A percentile compares a stretch with the other conserved stretches of the same genome.
Conservation (phyloP, 2,113 vertebrate genomes). For the Marmota monax region DNA sequence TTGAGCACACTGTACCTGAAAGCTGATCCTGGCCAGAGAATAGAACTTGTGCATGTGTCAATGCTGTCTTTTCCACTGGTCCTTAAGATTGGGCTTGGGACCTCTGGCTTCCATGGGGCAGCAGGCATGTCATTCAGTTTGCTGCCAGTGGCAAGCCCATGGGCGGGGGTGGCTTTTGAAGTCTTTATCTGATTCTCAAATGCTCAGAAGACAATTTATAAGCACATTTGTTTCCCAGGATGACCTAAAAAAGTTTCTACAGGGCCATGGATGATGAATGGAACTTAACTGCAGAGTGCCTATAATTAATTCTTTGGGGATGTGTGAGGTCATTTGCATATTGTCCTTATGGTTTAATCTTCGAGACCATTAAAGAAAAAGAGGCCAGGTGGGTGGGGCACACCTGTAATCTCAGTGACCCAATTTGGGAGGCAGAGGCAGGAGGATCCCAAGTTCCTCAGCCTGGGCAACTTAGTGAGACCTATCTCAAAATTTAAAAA, state of each 20-base stretch:
- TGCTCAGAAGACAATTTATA: conserved; percentile 56
- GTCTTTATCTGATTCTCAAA: conserved; percentile 45
- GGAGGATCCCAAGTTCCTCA: too few relatives aligned
- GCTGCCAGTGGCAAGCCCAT: background rate
- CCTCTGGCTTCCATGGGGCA: background rate
- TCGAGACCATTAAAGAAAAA: conserved; percentile 37
- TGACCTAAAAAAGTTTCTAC: conserved; percentile 6
- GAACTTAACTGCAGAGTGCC: background rate
- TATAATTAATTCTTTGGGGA: conserved; percentile 52
- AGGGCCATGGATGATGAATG: background rate
- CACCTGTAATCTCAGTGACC: too few relatives aligned
- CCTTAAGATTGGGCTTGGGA: background rate
- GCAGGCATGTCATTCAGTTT: conserved; percentile 14
- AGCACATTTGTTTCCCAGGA: conserved; percentile 41
- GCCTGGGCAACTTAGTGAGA: too few relatives aligned
- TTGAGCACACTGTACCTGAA: background rate
- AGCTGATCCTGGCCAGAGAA: background rate
- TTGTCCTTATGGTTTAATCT: conserved; percentile 60
- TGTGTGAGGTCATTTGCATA: conserved; percentile 41
- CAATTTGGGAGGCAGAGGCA: too few relatives aligned
- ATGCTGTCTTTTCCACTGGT: background rate
- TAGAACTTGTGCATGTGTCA: conserved; percentile 9
- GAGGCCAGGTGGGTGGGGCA: background rate
- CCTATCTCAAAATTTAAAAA: too few relatives aligned
- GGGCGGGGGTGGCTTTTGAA: conserved; percentile 17